Evolutionary conservation across 2,888 invertebrate species (phyloP), one percentile per base, ranked within the genome.

Genomic region (Nebria brevicollis): DNA sequence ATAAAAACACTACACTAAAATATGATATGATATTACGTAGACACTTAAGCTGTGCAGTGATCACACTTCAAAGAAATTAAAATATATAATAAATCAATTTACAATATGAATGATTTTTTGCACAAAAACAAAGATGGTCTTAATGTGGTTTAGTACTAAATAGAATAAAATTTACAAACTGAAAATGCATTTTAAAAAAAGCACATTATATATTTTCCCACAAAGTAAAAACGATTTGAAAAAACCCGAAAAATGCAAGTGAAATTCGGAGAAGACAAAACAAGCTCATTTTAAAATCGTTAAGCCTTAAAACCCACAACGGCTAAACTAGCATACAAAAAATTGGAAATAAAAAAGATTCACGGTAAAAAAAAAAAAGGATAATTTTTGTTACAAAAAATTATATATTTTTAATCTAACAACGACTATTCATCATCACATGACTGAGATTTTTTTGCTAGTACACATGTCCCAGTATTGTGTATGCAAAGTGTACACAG

Each of bases 251-350:
- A 54, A 54, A 54, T 54, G 54, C 54, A 54, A 54, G 54, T 54
- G 54, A 54, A 54, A 54, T 54, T 54, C 54, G 13, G 54, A 54
- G 54, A 54, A 54, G 54, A 54, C 54, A 54, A 54, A 54, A 54
- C 54, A 54, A 54, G 54, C 54, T 54, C 54, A 54, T 54, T 54
- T 54, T 54, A 54, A 54, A 54, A 54, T 54, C 54, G 54, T 54
- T 54, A 54, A 13, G 54, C 54, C 13, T 54, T 13, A 54, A 54
- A 54, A 54, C 54, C 54, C 11, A 54, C 54, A 54, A 7, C 54
- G 8, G 4, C 54, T 54, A 54, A 54, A 54, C 54, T 13, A 54
- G 7, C 54, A 54, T 54, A 54, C 54, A 54, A 54, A 54, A 54
- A 54, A 54, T 11, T 11, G 13, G 8, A 54, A 54, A 54, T 20